Percentiles rank a stretch among this genome's conserved stretches.
These are phyloP conservation scores for Galeopsomyia nigrocyanea DNA, from an alignment of 2,888 invertebrate genomes.

Conservation along the genomic window DNA sequence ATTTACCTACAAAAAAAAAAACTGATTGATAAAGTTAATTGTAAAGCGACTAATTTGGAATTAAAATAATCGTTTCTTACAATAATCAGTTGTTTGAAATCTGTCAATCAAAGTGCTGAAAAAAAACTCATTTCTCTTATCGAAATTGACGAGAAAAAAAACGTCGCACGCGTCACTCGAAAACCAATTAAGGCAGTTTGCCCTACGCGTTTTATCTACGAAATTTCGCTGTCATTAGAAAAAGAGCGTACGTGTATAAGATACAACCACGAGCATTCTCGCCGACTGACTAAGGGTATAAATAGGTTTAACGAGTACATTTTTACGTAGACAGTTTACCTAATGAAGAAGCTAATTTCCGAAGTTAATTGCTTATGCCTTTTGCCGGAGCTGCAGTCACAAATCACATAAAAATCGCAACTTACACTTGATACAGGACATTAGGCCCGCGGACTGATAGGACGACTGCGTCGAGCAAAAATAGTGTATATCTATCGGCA, in stretches of 20 bases:
- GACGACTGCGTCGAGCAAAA: not conserved
- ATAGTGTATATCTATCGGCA: too few species aligned
- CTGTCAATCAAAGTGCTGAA: too few species aligned
- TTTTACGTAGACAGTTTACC: slow-evolving; percentile 37
- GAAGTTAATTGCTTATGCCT: slow-evolving; percentile 35
- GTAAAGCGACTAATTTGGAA: too few species aligned
- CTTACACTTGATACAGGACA: slow-evolving; percentile 29
- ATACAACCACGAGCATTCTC: not conserved
- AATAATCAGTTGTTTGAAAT: too few species aligned
- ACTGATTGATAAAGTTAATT: too few species aligned
- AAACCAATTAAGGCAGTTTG: slow-evolving; percentile 29
- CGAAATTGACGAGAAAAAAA: not conserved
- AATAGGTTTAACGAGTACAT: slow-evolving; percentile 36
- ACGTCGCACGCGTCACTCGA: slow-evolving; percentile 5
- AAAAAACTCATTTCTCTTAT: too few species aligned
- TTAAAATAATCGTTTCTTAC: too few species aligned
- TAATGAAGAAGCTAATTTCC: slow-evolving; percentile 42
- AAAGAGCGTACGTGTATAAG: not conserved
- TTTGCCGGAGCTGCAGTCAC: not conserved
- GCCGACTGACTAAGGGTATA: too few species aligned
- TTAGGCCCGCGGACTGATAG: slow-evolving; percentile 14
- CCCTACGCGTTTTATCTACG: slow-evolving; percentile 18
- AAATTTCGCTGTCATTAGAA: slow-evolving; percentile 40
- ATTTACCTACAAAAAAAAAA: too few species aligned
- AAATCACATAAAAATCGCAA: slow-evolving; percentile 44